Conservation (phyloP, 1,140 invertebrate genomes). For the Triops longicaudatus region DNA sequence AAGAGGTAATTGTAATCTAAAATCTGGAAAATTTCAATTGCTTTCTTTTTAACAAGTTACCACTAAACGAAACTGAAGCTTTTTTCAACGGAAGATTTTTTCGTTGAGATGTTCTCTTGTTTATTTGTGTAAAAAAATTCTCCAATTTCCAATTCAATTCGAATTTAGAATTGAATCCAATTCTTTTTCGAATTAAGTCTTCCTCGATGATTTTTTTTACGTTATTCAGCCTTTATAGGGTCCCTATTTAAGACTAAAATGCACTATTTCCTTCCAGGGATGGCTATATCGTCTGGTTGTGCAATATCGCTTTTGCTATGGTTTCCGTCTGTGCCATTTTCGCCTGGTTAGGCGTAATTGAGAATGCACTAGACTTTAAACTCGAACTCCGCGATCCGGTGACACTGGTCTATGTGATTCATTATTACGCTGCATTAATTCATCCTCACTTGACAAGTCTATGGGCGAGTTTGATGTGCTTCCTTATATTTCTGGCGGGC, state of each 20-base stretch:
- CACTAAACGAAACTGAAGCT: too few species aligned
- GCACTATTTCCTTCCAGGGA: not conserved
- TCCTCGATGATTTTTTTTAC: too few species aligned
- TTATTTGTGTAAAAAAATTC: too few species aligned
- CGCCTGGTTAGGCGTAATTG: slow-evolving; percentile 22
- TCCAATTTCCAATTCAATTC: too few species aligned
- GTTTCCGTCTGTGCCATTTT: slow-evolving; percentile 20
- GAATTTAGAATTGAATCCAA: too few species aligned
- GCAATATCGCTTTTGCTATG: slow-evolving; percentile 24
- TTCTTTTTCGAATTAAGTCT: too few species aligned
- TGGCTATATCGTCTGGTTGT: slow-evolving; percentile 24
- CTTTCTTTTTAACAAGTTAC: too few species aligned
- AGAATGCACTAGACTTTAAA: not conserved
- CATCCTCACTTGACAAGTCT: not conserved
- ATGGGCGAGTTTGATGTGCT: slow-evolving; percentile 22
- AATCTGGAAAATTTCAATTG: not conserved
- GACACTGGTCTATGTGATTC: slow-evolving; percentile 20
- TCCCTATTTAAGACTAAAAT: not conserved
- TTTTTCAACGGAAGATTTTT: too few species aligned
- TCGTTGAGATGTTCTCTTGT: too few species aligned
- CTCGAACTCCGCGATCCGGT: not conserved
- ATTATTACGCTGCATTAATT: slow-evolving; percentile 18
- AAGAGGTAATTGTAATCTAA: slow-evolving; percentile 17
- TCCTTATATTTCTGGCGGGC: slow-evolving; percentile 24
- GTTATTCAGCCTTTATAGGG: too few species aligned